A percentile compares a stretch with the other conserved stretches of the same genome.
Evolutionary conservation across 2,888 invertebrate species (phyloP).

Genomic region (Acleris literana): DNA sequence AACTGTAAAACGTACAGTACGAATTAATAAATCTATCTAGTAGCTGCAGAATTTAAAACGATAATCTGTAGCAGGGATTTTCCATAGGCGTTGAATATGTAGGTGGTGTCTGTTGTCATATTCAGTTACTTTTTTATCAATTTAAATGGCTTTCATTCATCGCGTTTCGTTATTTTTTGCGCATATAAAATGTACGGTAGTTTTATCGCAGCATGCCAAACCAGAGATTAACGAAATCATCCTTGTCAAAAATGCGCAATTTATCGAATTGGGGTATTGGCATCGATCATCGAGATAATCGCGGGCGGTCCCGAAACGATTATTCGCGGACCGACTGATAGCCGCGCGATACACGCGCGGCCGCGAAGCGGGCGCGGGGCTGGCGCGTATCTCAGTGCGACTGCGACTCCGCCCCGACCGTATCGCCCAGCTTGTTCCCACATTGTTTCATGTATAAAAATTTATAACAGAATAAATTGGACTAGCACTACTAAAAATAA

Average conservation of each 20-base stretch:
- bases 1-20: too few relatives aligned
- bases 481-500: conserved; percentile 52
- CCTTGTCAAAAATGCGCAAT: conserved; percentile 44
- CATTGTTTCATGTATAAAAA: conserved; percentile 60
- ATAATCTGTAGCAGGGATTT: too few relatives aligned
- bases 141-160: conserved; percentile 5
- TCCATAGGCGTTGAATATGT: too few relatives aligned
- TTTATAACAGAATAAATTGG: conserved; percentile 62
- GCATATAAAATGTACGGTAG: neutral
- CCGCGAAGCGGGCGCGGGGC: conserved; percentile 43
- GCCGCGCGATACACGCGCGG: conserved; percentile 36
- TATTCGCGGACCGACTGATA: conserved; percentile 60
- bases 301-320: conserved; percentile 58
- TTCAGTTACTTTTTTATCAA: conserved; percentile 24
- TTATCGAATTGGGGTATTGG: conserved; percentile 57
- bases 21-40: too few relatives aligned
- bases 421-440: conserved; percentile 40
- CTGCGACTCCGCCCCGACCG: conserved; percentile 33
- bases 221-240: conserved; percentile 36
- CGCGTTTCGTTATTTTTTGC: neutral
- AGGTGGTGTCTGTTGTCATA: neutral
- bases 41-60: too few relatives aligned
- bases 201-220: conserved; percentile 18
- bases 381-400: conserved; percentile 39
- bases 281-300: conserved; percentile 63